Evolutionary conservation across 2,797 vertebrate species (phyloP), one percentile per base, ranked within the genome.

Genomic region (Bradypodion pumilum): DNA sequence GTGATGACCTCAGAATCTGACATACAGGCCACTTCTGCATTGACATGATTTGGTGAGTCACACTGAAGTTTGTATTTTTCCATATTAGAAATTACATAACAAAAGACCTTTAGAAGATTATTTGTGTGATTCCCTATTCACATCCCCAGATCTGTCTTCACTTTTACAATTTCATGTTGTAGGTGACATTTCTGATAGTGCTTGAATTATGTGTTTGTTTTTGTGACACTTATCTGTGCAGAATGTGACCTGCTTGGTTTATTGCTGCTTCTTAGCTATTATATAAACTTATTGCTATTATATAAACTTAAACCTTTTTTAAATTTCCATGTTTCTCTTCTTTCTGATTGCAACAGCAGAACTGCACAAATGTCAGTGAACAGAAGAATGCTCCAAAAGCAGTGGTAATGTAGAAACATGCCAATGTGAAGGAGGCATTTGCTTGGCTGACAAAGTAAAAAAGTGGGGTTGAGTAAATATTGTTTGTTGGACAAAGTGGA

Each of bases 271-370:
- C 87, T 82, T 89, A 89, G 81, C 80, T 92, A 73, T 81, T 86
- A n/a, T n/a, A n/a, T n/a, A n/a, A n/a, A n/a, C n/a, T n/a, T n/a
- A 69, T 74, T 90, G 87, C 92, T 89, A 82, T 86, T 92, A 86
- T 83, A 87, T 88, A 92, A 91, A 79, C 89, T 89, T 87, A 88
- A 5, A n/a, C 65, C 88, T 19, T 87, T 87, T 75, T 92, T 44
- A 86, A 87, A 81, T 80, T 84, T 90, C n/a, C 70, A 5, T 91
- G 74, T 80, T 90, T 91, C 76, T 82, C 74, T 80, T 84, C 66
- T 78, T 88, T 56, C 80, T 86, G 75, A 88, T 75, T 1, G 0
- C 89, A 94, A 94, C 92, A 96, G 92, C 94, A 95, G 93, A 95
- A 87, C 85, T 13, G 85, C 87, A 92, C 87, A 95, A 95, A 92